Conservation (phyloP, 1,140 invertebrate genomes). For the Anadara kagoshimensis region DNA sequence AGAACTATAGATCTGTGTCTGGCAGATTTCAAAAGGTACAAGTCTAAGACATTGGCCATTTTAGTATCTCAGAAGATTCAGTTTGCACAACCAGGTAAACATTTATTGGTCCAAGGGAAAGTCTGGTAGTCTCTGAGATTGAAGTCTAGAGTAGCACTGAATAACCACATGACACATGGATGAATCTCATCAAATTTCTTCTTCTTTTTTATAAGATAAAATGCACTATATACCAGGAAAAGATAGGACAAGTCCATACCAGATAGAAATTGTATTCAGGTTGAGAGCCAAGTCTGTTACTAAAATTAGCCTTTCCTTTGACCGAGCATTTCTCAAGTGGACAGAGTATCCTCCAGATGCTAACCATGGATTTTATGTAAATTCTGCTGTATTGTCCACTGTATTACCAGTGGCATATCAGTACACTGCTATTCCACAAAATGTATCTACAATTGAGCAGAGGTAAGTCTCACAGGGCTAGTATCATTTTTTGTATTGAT, state of each 20-base stretch:
- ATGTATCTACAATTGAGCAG: conserved; percentile 81
- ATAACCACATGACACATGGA: too few relatives aligned
- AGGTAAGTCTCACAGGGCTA: conserved; percentile 67
- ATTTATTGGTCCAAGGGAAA: too few relatives aligned
- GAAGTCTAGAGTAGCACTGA: too few relatives aligned
- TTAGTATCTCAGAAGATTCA: too few relatives aligned
- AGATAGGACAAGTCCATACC: conserved; percentile 88
- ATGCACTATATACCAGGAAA: conserved; percentile 86
- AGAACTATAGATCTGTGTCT: too few relatives aligned
- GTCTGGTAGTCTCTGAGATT: too few relatives aligned
- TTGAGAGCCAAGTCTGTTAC: conserved; percentile 88
- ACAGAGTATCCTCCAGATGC: conserved; percentile 99
- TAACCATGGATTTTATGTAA: conserved; percentile 88
- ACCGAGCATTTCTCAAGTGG: conserved; percentile 97
- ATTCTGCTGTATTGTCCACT: conserved; percentile 83
- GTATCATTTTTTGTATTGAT: background rate
- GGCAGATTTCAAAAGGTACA: too few relatives aligned
- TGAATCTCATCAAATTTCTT: background rate
- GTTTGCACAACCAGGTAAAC: too few relatives aligned
- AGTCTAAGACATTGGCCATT: too few relatives aligned
- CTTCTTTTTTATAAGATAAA: conserved; percentile 57
- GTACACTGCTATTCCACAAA: conserved; percentile 84
- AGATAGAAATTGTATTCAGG: conserved; percentile 89
- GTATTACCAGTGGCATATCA: conserved; percentile 85
- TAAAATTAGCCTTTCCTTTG: conserved; percentile 90